Evolutionary conservation across 2,888 invertebrate species (phyloP), one percentile per base, ranked within the genome.

Genomic region (Agriopis marginaria): DNA sequence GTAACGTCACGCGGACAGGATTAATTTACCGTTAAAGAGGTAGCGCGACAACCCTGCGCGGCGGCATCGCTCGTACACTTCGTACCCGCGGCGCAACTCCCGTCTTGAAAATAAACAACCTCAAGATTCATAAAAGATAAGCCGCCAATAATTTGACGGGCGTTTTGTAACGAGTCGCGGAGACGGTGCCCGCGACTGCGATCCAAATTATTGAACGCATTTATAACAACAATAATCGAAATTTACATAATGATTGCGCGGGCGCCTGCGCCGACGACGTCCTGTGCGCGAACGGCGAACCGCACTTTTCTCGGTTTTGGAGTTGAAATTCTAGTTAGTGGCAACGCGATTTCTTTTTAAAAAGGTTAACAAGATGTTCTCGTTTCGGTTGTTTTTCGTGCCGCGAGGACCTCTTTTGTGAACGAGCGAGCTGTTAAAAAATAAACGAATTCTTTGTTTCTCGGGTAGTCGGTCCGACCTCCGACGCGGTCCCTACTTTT

Each of bases 381-480:
- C 89, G 89, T 92, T 93, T 91, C 84, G 89, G 90, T 93, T 82
- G 88, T 93, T 93, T 94, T 93, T 93, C 90, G 88, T 90, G 89
- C 89, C 89, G 90, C 89, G 89, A 88, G 86, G 89, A 89, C 89
- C 90, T 89, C 92, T 92, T 92, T 93, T 93, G 92, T 93, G 91
- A 91, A 92, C 91, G 89, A 86, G 90, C 91, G 89, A 93, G 94
- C 94, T 94, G 94, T 94, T 94, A 94, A 94, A 94, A 94, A 94
- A 94, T 94, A 94, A 94, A 93, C 90, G 91, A 93, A 89, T 85
- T 90, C 93, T 93, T 94, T 94, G 94, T 93, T 94, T 93, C 93
- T 94, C 92, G 92, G 91, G 92, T 92, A 93, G 93, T 92, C 93
- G 87, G 86, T 81, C 90, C 93, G 94, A 93, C 93, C 93, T 93